Evolutionary conservation across 2,113 vertebrate genomes (phyloP), one percentile per base, ranked within the genome.

Genomic region (Microcebus jonahi): DNA sequence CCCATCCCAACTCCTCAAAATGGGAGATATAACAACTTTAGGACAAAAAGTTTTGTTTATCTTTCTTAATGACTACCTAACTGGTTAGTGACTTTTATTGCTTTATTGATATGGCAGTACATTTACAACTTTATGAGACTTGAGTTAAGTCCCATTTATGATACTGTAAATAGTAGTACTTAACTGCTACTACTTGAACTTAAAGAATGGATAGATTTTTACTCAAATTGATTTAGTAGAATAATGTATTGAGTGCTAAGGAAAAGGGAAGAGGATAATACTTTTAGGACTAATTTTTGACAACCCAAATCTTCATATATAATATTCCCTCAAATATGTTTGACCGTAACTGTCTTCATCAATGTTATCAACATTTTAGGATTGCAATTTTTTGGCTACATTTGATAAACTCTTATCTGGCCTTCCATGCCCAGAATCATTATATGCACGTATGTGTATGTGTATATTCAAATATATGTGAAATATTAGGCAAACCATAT

Each of bases 91-190:
- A 48, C 15, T 71, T 31, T 82, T 61, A 63, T 70, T 92, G 25
- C 27, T 93, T 88, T 90, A 76, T 61, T 31, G 15, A 39, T 67
- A 68, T 8, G 13, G 17, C 36, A 77, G 59, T 39, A 53, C 23
- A 75, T 45, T 84, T 0, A 93, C 8, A 96, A 89, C 31, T 82
- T 21, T 71, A n/a, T 71, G 36, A 14, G 20, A 61, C 6, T 31
- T 50, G 10, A 86, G 53, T 88, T 68, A 95, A 91, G 48, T 88
- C 29, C 73, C 34, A 94, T 86, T 88, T 95, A 88, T 94, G 48
- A 85, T 55, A 70, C 71, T 59, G 4, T 76, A 65, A 59, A 25
- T 39, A 67, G n/a, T 57, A 63, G 4, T 50, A 82, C 21, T 75
- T 91, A 93, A 57, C 50, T 63, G 12, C 21, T 80, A 9, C 21